Conservation (phyloP, 2,113 vertebrate genomes). For the Turdus rufiventris region DNA sequence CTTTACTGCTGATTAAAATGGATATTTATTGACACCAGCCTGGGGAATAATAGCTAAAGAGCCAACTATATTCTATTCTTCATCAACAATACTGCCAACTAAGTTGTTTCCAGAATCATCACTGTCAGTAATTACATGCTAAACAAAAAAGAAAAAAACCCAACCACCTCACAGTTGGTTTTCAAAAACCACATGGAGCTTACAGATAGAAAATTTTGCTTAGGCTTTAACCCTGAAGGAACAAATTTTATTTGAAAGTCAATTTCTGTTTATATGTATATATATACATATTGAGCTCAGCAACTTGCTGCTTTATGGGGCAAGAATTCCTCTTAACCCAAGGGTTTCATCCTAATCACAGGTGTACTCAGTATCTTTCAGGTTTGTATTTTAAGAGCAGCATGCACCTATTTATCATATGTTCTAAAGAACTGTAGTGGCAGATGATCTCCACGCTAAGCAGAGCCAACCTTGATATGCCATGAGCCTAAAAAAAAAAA, state of each 20-base stretch:
- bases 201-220: conserved; percentile 10
- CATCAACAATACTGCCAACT: conserved; percentile 60
- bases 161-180: background rate
- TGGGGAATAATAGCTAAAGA: conserved; percentile 54
- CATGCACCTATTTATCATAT: background rate
- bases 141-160: conserved; percentile 14
- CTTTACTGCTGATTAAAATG: conserved; percentile 61
- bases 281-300: background rate
- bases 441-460: background rate
- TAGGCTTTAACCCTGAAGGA: conserved; percentile 24
- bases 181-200: conserved; percentile 34
- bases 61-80: conserved; percentile 53
- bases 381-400: background rate
- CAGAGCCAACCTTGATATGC: background rate
- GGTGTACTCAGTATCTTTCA: background rate
- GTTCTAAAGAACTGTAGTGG: background rate
- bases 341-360: background rate
- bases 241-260: conserved; percentile 3
- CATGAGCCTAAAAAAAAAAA: background rate
- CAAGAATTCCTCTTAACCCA: background rate
- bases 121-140: conserved; percentile 56
- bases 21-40: conserved; percentile 62
- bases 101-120: conserved; percentile 61
- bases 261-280: conserved; percentile 7
- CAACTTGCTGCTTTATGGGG: background rate